These are phyloP conservation scores for Paralvinella palmiformis DNA, from an alignment of 1,140 invertebrate species.

Conservation along the genomic window DNA sequence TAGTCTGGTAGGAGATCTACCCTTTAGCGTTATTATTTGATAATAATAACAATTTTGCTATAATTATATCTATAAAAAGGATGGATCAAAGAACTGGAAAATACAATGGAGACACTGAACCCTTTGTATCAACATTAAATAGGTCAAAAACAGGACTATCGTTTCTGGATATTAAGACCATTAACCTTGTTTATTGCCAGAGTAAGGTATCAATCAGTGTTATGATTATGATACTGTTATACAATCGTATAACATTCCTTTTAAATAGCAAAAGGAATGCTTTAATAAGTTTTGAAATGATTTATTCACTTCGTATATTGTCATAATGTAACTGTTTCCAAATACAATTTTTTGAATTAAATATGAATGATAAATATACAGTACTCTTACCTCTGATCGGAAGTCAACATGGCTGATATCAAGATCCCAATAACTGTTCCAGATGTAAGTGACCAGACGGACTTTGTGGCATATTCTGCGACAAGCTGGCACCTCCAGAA, in stretches of 20 bases:
- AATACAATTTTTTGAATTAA: too few relatives aligned
- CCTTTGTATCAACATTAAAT: constrained; percentile 10
- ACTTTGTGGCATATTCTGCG: constrained; percentile 32
- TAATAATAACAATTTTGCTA: too few relatives aligned
- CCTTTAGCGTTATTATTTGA: too few relatives aligned
- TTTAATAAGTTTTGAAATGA: background rate
- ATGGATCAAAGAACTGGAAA: background rate
- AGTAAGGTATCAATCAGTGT: too few relatives aligned
- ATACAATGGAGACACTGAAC: constrained; percentile 2
- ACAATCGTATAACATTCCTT: too few relatives aligned
- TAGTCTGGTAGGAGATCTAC: too few relatives aligned
- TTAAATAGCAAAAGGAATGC: background rate
- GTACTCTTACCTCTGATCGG: too few relatives aligned
- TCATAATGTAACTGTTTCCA: too few relatives aligned
- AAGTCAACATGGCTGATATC: constrained; percentile 29
- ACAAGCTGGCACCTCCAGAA: constrained; percentile 1
- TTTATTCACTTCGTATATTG: background rate
- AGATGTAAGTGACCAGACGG: constrained; percentile 39
- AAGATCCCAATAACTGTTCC: constrained; percentile 41
- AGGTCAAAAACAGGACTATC: constrained; percentile 13
- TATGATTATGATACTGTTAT: too few relatives aligned
- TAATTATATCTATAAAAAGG: too few relatives aligned
- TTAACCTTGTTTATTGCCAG: constrained; percentile 13
- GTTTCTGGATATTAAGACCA: constrained; percentile 11
- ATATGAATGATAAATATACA: too few relatives aligned